Evolutionary conservation across 2,113 vertebrate species (phyloP), one percentile per base, ranked within the genome.

Genomic region (Colistium nudipinnis): DNA sequence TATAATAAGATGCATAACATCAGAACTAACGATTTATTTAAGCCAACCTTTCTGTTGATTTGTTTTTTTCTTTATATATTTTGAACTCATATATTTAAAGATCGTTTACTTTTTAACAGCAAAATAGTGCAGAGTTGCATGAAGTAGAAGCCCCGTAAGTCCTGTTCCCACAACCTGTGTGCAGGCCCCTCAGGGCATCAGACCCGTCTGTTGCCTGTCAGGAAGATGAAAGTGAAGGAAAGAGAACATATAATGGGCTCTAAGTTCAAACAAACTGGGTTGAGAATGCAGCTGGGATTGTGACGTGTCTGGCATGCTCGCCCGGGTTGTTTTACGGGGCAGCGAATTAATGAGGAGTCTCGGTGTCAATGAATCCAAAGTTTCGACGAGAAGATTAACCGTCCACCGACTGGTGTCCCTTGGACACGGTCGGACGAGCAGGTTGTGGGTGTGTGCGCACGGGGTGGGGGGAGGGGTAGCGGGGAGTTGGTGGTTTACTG

Each of bases 371-470:
- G 75, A 76, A 80, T 73, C 1, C 12, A 78, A 60, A 31, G 30
- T 70, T 76, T 81, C 76, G 82, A 88, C 62, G 73, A 85, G 72
- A 69, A 88, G 78, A 86, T 86, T 80, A 85, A 70, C 57, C 48
- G 70, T 79, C 70, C 64, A 36, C 66, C 72, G 82, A 84, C 84
- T 80, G 51, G 77, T 88, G 57, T 86, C 82, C 81, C 75, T 66
- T 64, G 81, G 82, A 83, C 78, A 83, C 81, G 14, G 68, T 47
- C 27, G 36, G 74, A 47, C 1, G 3, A 76, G 76, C 76, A 62
- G 59, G 71, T 60, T 78, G 80, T 73, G 60, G 80, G 56, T 51
- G 60, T 81, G 65, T 38, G 35, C 36, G 54, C 28, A 44, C 54
- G 66, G 69, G 60, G 78, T 28, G 65, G 51, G 83, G 70, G 69